Evolutionary conservation across 2,888 invertebrate genomes (phyloP).

Genomic region (Leuctra nigra): DNA sequence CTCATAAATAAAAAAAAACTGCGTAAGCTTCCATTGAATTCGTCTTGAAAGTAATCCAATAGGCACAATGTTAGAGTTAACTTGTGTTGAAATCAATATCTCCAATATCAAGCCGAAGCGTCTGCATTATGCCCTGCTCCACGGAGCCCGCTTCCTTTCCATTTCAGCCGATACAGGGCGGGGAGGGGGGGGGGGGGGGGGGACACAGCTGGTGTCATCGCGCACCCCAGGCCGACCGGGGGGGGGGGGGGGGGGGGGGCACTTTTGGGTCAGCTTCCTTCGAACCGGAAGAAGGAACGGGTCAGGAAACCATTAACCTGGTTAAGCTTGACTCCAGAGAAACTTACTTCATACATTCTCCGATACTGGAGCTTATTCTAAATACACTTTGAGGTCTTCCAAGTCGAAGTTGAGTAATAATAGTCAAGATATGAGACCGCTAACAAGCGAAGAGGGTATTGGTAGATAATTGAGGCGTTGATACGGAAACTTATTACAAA

Average conservation of each 20-base stretch:
- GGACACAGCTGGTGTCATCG: conserved; percentile 11
- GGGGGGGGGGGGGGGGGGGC: conserved; percentile 2
- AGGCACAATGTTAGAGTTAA: neutral
- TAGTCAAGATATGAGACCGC: no score
- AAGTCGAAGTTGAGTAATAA: no score
- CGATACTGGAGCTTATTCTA: no score
- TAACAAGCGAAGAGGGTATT: no score
- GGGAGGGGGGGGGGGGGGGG: neutral
- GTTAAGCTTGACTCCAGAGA: conserved; percentile 5
- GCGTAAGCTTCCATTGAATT: conserved; percentile 12
- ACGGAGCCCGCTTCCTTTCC: conserved; percentile 5
- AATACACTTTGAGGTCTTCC: no score
- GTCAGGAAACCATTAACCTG: conserved; percentile 24
- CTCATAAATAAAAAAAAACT: conserved; percentile 4
- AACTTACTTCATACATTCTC: neutral
- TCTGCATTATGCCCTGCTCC: conserved; percentile 14
- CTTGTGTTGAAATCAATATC: conserved; percentile 15
- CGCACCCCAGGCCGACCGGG: neutral
- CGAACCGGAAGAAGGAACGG: conserved; percentile 9
- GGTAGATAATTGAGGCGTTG: no score
- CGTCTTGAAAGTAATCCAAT: conserved; percentile 5
- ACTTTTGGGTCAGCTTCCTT: conserved; percentile 1
- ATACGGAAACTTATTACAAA: conserved; percentile 1
- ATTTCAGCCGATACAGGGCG: conserved; percentile 15
- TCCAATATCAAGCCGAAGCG: conserved; percentile 10